Percentiles rank a stretch among this genome's conserved stretches.
phyloP scores from a whole-genome alignment of 2,797 vertebrate species.

The Erethizon dorsatum region DNA sequence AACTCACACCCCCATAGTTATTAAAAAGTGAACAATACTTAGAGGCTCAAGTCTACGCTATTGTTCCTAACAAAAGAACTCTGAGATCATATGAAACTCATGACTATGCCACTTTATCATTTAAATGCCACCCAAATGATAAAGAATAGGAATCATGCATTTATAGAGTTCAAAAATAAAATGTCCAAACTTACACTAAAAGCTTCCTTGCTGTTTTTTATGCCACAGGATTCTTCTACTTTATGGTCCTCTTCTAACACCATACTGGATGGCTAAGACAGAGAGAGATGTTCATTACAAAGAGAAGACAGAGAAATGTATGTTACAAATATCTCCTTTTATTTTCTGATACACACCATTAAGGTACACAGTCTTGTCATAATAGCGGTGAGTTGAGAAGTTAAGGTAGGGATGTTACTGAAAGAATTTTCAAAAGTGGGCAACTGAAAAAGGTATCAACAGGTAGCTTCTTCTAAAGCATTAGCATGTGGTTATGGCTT shows the following conservation, averaged over 20 bases:
- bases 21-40: not conserved
- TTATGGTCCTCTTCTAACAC: constrained; percentile 93
- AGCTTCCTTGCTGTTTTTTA: constrained; percentile 93
- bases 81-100: not conserved
- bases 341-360: not conserved
- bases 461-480: not conserved
- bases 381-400: not conserved
- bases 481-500: not conserved
- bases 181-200: constrained; percentile 94
- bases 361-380: not conserved
- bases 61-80: not conserved
- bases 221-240: constrained; percentile 84
- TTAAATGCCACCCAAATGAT: constrained; percentile 10
- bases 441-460: not conserved
- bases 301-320: not conserved
- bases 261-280: constrained; percentile 94
- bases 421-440: constrained; percentile 18
- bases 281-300: constrained; percentile 54
- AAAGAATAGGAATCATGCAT: not conserved
- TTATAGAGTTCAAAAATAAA: constrained; percentile 71
- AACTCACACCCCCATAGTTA: not conserved
- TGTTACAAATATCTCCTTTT: not conserved
- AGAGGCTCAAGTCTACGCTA: not conserved
- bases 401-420: constrained; percentile 1
- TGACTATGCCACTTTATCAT: not conserved